Evolutionary conservation across 2,888 invertebrate genomes (phyloP).

Genomic region (Auanema sp.): DNA sequence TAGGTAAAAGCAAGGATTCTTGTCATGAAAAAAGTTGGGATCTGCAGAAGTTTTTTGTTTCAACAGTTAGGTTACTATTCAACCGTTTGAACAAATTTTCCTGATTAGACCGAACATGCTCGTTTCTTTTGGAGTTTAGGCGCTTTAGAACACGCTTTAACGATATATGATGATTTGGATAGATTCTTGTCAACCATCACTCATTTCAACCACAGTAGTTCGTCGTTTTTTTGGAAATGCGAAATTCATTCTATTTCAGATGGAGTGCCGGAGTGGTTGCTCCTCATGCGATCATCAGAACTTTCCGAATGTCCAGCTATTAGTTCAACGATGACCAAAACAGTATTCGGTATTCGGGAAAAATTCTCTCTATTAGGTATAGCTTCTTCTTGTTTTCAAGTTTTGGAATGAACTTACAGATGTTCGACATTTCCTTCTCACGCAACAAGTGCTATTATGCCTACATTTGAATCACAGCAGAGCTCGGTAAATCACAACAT

Average conservation of each 20-base stretch:
- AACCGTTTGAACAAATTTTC: conserved; percentile 5
- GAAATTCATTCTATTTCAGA: not conserved
- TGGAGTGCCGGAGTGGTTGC: conserved; percentile 10
- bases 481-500: not conserved
- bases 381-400: not conserved
- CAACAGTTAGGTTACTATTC: not conserved
- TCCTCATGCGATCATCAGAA: conserved; percentile 7
- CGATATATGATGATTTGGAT: conserved; percentile 47
- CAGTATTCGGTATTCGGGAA: not conserved
- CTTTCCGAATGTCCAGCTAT: conserved; percentile 13
- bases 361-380: not conserved
- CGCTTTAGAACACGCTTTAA: conserved; percentile 41
- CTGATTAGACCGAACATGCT: conserved; percentile 36
- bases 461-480: conserved; percentile 30
- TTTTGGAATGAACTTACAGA: conserved; percentile 18
- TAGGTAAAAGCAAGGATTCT: not conserved
- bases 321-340: not conserved
- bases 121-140: conserved; percentile 44
- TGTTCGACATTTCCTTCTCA: conserved; percentile 36
- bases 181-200: conserved; percentile 29
- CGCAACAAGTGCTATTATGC: conserved; percentile 40
- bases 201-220: not conserved
- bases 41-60: not conserved
- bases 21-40: not conserved
- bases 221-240: not conserved